Base-by-base conservation (phyloP, 2,113 vertebrate genomes). In the Notarius quadriscutis region DNA sequence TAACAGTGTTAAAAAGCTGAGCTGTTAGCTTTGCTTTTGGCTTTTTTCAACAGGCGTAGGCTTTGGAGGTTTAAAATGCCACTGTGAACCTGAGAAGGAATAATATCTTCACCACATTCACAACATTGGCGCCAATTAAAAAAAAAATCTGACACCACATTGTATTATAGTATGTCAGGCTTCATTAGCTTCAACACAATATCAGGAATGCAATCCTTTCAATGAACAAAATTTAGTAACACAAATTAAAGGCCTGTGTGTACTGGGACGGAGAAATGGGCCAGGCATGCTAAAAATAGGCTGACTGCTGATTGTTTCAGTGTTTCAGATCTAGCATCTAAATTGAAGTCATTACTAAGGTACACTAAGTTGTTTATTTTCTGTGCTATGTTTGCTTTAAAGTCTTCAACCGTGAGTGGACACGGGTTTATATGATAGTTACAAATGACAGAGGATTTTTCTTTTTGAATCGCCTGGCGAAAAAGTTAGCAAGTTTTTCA, bases 211-310 rank as follows among this genome's bases (percentile, higher is more conserved):
- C 87, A 69, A 87, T 92, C 91, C 81, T 77, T 92, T 77, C 87
- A 84, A 22, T 27, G 30, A 87, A 79, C 20, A 84, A 83, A 78
- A 63, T 41, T 85, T 91, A 86, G 91, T 88, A 72, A 86, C 69
- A 83, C 27, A 65, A 75, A 87, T 87, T 85, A 91, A 91, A 93
- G 90, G 27, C 67, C 87, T 62, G 53, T 41, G 65, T 91, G 90
- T 91, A 92, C 78, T 92, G 91, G 93, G 93, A 93, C 93, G 88
- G 81, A 89, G 88, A 95, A 95, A 86, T 95, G 87, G 94, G 93
- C 89, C 92, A 89, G 89, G 75, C 88, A 78, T 84, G 89, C 60
- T 75, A 89, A 92, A 93, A 93, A 87, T 89, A 91, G 91, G 88
- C 86, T 90, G 71, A 79, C 84, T 53, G 85, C 86, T 88, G 91